A percentile compares a stretch with the other conserved stretches of the same genome.
Conservation (phyloP, 1,140 invertebrate species). For the Gonioctena quinquepunctata region DNA sequence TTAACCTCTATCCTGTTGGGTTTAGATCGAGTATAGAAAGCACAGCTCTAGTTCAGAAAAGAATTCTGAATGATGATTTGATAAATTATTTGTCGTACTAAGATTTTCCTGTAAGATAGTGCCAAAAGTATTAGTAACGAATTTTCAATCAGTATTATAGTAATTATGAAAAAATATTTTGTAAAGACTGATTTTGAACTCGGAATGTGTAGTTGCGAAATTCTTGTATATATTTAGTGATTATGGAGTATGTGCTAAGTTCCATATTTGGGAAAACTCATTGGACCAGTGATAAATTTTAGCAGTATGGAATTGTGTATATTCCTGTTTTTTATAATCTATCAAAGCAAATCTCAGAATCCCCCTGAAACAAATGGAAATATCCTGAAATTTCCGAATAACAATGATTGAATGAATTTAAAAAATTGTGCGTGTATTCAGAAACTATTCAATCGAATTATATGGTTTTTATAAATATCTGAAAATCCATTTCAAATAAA, state of each 20-base stretch:
- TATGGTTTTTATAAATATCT: too few relatives aligned
- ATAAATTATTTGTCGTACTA: not conserved
- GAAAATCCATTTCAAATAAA: too few relatives aligned
- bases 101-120: not conserved
- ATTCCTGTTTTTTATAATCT: too few relatives aligned
- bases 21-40: too few relatives aligned
- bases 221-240: conserved; percentile 14
- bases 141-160: conserved; percentile 22
- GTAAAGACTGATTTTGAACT: conserved; percentile 24
- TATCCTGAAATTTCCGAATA: too few relatives aligned
- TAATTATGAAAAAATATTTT: conserved; percentile 1
- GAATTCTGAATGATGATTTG: not conserved
- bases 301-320: too few relatives aligned
- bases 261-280: not conserved
- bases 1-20: too few relatives aligned
- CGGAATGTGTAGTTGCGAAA: not conserved
- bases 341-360: too few relatives aligned
- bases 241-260: not conserved
- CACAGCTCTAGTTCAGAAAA: not conserved
- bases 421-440: too few relatives aligned
- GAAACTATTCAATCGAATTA: too few relatives aligned
- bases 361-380: too few relatives aligned
- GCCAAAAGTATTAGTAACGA: not conserved
- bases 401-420: too few relatives aligned
- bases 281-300: conserved; percentile 1